Base-by-base conservation (phyloP, 2,888 invertebrate genomes). In the Andrena bucephala region DNA sequence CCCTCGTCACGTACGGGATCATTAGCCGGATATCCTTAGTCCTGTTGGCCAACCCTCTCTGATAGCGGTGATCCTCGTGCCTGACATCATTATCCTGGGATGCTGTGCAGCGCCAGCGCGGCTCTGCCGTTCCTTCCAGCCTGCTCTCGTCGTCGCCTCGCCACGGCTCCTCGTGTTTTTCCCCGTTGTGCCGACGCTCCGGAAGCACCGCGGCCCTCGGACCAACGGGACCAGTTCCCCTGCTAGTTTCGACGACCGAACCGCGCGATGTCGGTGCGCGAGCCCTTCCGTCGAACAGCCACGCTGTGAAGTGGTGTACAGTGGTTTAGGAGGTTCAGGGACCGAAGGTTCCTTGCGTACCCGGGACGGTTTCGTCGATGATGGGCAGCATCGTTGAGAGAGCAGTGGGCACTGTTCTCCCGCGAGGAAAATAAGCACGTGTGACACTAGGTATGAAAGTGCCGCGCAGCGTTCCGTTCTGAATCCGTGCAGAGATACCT, bases 1-100 rank as follows among this genome's bases (percentile, higher is more conserved):
- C 88, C 87, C 87, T 89, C 90, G 90, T 92, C 91, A 90, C 91
- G 92, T 91, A 91, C 90, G 90, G 91, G 92, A 93, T 93, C 91
- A 93, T 93, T 93, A 93, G 91, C 90, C 89, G 87, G 88, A 92
- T 91, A 88, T 88, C 88, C 89, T 89, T 86, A 83, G 87, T 89
- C 88, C 86, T 81, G 89, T 73, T 80, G 86, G 87, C 87, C 84
- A 81, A 81, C 87, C 89, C 86, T 87, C 85, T 83, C 82, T 77
- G 88, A 84, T 84, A 87, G 89, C 89, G 89, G 86, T 87, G 89
- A 90, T 88, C 90, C 83, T 89, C 89, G 86, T 90, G 85, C 77
- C 87, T 88, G 86, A 90, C 89, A 90, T 91, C 89, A 88, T 90
- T 89, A 91, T 90, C 88, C 84, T 83, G 80, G 86, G 86, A 87